Base-by-base conservation (phyloP, 1,140 invertebrate genomes). In the Littorina saxatilis region DNA sequence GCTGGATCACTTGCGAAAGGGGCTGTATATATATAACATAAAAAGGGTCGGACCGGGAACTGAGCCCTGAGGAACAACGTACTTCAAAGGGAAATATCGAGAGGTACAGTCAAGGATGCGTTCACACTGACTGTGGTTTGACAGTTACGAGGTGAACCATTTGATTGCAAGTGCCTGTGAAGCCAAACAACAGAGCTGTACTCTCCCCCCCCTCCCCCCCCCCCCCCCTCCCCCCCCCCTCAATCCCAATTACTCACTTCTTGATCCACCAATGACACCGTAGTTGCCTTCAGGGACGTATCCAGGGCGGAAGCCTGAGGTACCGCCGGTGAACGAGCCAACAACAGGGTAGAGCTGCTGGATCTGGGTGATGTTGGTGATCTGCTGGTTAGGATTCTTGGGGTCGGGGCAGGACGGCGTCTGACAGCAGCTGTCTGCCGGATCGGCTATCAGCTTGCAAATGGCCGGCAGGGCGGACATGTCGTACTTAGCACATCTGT, bases 351-450 rank as follows among this genome's bases (percentile, higher is more conserved):
- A 82, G 29, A 74, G 37, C 20, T 68, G 47, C 55, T 61, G 75
- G 66, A 76, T 68, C 50, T 73, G 55, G 43, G 52, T 29, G 39
- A 77, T 72, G 55, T 82, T 55, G 35, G 77, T 70, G n/a, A 79
- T 32, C 52, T 58, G 50, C 7, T 73, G 50, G 23, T 63, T 43
- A 5, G 17, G 15, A 40, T 76, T 52, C 20, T 35, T 73, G 43
- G 74, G 61, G 37, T 70, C 68, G 20, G 75, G 68, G 27, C 70
- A 82, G 39, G 47, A 50, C n/a, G 86, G 84, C 11, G 76, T 63
- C 68, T 87, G 58, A 74, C 88, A 89, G 74, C 88, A 89, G 15
- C n/a, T 32, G 75, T 89, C 87, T 23, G 83, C 83, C 2, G 88
- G 87, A 73, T 88, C 87, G 23, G 83, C 66, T 29, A 82, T 74